Percentiles rank a stretch among this genome's conserved stretches.
Evolutionary conservation across 2,797 vertebrate species (phyloP).

Genomic region (Prionace glauca): DNA sequence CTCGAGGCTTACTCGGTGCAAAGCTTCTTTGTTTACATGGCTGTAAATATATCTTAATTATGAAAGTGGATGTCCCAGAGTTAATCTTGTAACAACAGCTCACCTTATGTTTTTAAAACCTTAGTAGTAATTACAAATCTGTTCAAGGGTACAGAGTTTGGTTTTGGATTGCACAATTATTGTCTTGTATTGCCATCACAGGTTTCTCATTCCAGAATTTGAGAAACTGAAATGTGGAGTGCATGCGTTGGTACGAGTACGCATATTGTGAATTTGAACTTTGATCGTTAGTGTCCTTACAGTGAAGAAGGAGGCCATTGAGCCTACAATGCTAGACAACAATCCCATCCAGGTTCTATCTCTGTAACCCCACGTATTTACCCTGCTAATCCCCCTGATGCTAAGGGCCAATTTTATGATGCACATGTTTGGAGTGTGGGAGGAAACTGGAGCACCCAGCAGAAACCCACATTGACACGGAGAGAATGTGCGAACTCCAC

Average conservation of each 20-base stretch:
- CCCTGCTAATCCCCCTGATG: no score
- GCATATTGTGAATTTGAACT: not conserved
- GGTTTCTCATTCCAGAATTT: not conserved
- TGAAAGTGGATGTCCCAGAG: not conserved
- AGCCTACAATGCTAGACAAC: no score
- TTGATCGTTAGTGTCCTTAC: not conserved
- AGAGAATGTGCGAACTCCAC: no score
- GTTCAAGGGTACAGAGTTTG: not conserved
- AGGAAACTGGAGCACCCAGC: no score
- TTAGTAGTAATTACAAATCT: not conserved
- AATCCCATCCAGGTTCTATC: no score
- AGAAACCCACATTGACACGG: no score
- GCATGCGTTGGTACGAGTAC: not conserved
- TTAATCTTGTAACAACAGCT: not conserved
- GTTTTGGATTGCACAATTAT: not conserved
- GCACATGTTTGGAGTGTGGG: no score
- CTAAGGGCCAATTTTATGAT: no score
- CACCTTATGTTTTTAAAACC: not conserved
- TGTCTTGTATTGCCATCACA: not conserved
- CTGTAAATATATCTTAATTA: not conserved
- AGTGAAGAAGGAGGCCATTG: no score
- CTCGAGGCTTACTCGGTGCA: not conserved
- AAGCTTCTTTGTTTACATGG: not conserved
- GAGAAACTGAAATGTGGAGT: not conserved
- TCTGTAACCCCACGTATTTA: no score